Base-by-base conservation (phyloP, 2,113 vertebrate species). In the Motacilla alba region DNA sequence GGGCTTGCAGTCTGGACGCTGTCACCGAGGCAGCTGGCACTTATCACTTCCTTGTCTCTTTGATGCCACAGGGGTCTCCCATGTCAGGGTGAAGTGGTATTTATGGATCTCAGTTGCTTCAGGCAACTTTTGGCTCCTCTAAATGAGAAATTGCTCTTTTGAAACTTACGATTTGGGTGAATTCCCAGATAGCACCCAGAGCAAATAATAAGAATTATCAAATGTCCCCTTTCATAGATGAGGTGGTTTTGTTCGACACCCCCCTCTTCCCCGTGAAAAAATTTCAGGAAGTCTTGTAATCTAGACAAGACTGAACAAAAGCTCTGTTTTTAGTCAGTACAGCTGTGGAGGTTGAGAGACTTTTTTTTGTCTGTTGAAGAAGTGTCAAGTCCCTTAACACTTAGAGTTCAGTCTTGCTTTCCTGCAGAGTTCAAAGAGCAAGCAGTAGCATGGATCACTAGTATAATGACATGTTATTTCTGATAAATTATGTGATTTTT, bases 151-250 rank as follows among this genome's bases (percentile, higher is more conserved):
- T 84, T 62, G 66, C 72, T 87, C 88, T 87, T 95, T 94, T 89
- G 83, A 94, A 94, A 87, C 27, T 35, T 27, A 72, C 78, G 41
- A 82, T 83, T 96, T 96, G 95, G 64, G 64, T 95, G 88, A 85
- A 53, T 96, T 96, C 93, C 93, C 95, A 93, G 96, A 93, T 83
- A 96, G 85, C 60, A 95, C 49, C 68, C 68, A 89, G 49, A 84
- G 66, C 44, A 89, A 83, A 83, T 55, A 90, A 69, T 59, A 82
- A 72, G 35, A 47, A 70, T 95, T 96, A 87, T 89, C 88, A 93
- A 93, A 96, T 75, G 80, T 89, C 27, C 13, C 12, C 43, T 93
- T 92, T 96, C 69, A 93, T 53, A 72, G 64, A 92, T 82, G 89
- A 90, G 90, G 86, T 95, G 66, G 44, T 70, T 88, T 88, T 94